Base-by-base conservation (phyloP, 2,888 invertebrate genomes). In the Acanthococcus lagerstroemiae region DNA sequence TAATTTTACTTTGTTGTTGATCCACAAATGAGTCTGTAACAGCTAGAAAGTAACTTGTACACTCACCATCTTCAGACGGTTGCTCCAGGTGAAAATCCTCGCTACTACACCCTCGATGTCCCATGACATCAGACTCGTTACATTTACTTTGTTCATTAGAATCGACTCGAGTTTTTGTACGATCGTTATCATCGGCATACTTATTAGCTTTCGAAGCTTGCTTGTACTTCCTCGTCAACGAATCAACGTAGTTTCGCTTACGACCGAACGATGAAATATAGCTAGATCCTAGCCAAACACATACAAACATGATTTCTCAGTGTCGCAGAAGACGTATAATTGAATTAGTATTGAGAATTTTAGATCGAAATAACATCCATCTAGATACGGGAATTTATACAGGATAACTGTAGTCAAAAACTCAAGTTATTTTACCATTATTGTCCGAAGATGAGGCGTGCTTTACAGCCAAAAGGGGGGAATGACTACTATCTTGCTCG, bases 401-500 rank as follows among this genome's bases (percentile, higher is more conserved):
- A n/a, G n/a, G n/a, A n/a, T n/a, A n/a, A n/a, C n/a, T n/a, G n/a
- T n/a, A n/a, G n/a, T n/a, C n/a, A n/a, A n/a, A n/a, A n/a, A n/a
- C n/a, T n/a, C n/a, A n/a, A n/a, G n/a, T n/a, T n/a, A 9, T 9
- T 26, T 52, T 25, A 63, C 63, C 63, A 22, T 44, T 30, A 19
- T 61, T 63, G 27, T 63, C 52, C 22, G 44, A 15, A 1, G 37
- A 30, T 50, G 30, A 17, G 15, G 44, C 55, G 55, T 55, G 57
- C n/a, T 68, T 68, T 5, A 50, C 22, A 48, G 57, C 55, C 44
- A 69, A 67, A 9, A 69, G 57, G 48, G 67, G 69, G 37, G 69
- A 69, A 57, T 61, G 63, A 65, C 67, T 67, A n/a, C 67, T 68
- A 57, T 69, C 69, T 44, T 60, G 65, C 22, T 61, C 58, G 48